A percentile compares a stretch with the other conserved stretches of the same genome.
These are phyloP conservation scores for Bhutanitis thaidina DNA, from an alignment of 2,888 invertebrate genomes.

Conservation along the genomic window DNA sequence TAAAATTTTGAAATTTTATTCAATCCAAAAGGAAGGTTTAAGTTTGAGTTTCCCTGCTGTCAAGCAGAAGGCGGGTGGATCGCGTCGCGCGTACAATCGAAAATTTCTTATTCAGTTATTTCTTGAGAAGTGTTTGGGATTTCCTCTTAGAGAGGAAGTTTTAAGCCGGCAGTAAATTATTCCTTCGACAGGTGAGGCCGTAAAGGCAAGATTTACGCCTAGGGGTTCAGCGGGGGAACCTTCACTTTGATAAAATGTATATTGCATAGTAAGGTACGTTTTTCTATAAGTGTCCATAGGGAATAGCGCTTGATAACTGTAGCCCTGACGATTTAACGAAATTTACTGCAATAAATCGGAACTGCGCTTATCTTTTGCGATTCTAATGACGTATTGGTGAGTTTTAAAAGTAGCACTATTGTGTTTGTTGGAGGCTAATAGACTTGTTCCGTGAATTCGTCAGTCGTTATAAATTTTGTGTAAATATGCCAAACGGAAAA, in stretches of 20 bases:
- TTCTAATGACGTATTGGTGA: neutral
- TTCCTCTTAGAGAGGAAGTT: constrained; percentile 69
- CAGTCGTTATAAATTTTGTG: constrained; percentile 39
- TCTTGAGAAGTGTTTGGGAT: constrained; percentile 76
- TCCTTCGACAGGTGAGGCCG: constrained; percentile 78
- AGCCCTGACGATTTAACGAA: constrained; percentile 29
- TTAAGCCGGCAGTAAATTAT: constrained; percentile 78
- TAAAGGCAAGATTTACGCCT: constrained; percentile 78
- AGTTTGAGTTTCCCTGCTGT: constrained; percentile 56
- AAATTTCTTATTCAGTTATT: constrained; percentile 76
- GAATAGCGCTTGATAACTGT: constrained; percentile 47
- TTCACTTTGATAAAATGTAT: constrained; percentile 74
- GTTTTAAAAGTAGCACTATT: constrained; percentile 30
- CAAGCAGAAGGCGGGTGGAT: constrained; percentile 32
- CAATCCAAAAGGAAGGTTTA: constrained; percentile 58
- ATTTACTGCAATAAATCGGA: constrained; percentile 54
- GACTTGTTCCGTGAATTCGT: constrained; percentile 45
- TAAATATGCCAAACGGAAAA: constrained; percentile 42
- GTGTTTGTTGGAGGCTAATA: constrained; percentile 42
- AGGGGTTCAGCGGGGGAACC: constrained; percentile 60
- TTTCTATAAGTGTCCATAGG: constrained; percentile 59
- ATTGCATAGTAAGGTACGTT: constrained; percentile 66
- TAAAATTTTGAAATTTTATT: constrained; percentile 45
- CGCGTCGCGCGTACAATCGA: constrained; percentile 53
- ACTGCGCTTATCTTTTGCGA: constrained; percentile 44